Evolutionary conservation across 2,113 vertebrate genomes (phyloP).

Genomic region (Neolamprologus sp.): DNA sequence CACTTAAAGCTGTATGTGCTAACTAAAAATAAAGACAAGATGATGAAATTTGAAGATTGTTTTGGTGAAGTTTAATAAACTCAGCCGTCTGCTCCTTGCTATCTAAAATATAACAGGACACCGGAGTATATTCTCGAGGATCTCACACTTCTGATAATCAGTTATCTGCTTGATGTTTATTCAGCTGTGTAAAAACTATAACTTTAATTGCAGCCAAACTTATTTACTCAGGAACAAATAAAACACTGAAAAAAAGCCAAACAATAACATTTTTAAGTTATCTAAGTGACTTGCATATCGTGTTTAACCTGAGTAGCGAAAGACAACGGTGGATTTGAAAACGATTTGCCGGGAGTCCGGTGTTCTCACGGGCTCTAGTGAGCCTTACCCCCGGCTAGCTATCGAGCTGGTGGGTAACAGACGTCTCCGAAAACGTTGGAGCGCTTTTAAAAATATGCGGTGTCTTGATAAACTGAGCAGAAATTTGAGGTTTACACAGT

Average conservation of each 20-base stretch:
- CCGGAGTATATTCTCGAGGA: rapidly evolving
- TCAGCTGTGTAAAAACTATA: too few species aligned
- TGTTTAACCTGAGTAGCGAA: too few species aligned
- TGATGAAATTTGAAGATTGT: background rate
- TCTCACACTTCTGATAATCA: background rate
- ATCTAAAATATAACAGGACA: background rate
- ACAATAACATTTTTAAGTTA: too few species aligned
- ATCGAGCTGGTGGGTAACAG: too few species aligned
- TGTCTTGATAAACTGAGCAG: too few species aligned
- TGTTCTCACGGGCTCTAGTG: too few species aligned
- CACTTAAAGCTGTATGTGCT: background rate
- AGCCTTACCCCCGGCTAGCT: rapidly evolving
- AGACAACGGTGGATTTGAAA: rapidly evolving
- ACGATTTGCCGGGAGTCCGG: too few species aligned
- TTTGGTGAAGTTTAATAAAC: background rate
- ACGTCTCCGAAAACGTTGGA: rapidly evolving
- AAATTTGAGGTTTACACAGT: too few species aligned
- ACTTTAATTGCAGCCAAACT: rapidly evolving
- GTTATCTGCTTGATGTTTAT: rapidly evolving
- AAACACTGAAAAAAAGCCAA: rapidly evolving
- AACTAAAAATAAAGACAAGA: background rate
- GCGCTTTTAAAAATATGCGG: rapidly evolving
- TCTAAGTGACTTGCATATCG: rapidly evolving
- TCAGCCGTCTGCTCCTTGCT: background rate
- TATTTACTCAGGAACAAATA: too few species aligned